Percentiles rank a stretch among this genome's conserved stretches.
Conservation (phyloP, 2,797 vertebrate species). For the Martes flavigula region DNA sequence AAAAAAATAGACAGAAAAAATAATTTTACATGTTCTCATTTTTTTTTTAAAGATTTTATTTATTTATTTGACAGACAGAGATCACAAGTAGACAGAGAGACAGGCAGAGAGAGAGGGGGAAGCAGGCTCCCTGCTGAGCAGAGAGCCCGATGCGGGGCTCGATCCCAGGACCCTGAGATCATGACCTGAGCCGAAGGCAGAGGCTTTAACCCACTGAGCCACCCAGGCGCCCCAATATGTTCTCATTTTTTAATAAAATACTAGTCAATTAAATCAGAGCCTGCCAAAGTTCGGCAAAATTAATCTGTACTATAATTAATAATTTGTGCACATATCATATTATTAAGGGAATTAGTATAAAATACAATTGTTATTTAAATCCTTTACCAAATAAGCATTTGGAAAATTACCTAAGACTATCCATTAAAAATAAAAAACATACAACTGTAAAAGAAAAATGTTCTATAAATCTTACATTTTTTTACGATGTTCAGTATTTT, state of each 20-base stretch:
- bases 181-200: no score
- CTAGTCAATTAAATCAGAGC: neutral
- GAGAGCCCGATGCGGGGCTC: no score
- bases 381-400: neutral
- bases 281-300: neutral
- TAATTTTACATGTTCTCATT: neutral
- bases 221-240: no score
- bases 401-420: neutral
- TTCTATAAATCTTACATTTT: conserved; percentile 85
- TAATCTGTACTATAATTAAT: neutral
- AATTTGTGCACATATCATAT: neutral
- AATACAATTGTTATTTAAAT: neutral
- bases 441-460: neutral
- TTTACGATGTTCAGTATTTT: conserved; percentile 59
- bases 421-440: neutral
- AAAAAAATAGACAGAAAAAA: neutral
- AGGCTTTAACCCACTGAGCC: no score
- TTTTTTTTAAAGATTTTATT: no score
- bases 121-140: no score
- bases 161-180: no score
- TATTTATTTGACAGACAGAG: no score
- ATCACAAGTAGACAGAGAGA: no score
- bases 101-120: no score
- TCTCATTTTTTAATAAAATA: conserved; percentile 13
- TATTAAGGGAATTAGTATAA: neutral